phyloP scores from a whole-genome alignment of 2,797 vertebrate species.

The Neosalanx taihuensis region DNA sequence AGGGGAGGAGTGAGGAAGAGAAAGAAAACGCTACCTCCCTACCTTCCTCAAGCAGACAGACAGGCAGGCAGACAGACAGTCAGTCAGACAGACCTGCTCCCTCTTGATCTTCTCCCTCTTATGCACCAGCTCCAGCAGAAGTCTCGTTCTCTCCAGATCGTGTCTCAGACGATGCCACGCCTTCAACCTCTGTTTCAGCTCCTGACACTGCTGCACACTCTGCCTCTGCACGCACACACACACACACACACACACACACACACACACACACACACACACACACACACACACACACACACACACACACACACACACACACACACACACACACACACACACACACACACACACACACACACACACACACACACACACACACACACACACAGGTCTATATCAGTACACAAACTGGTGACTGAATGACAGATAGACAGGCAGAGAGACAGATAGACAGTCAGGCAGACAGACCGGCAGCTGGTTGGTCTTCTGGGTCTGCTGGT shows the following conservation, averaged over 20 bases:
- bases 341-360: slow-evolving; percentile 15
- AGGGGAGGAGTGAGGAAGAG: neutral
- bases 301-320: slow-evolving; percentile 7
- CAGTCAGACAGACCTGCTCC: slow-evolving; percentile 73
- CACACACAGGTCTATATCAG: neutral
- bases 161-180: slow-evolving; percentile 95
- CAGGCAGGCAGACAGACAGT: no score
- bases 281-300: slow-evolving; percentile 6
- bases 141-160: slow-evolving; percentile 89
- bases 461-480: slow-evolving; percentile 73
- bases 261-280: slow-evolving; percentile 9
- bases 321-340: slow-evolving; percentile 14
- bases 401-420: slow-evolving; percentile 33
- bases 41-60: neutral
- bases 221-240: slow-evolving; percentile 73
- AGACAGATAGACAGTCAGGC: slow-evolving; percentile 17
- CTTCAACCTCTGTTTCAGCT: slow-evolving; percentile 92
- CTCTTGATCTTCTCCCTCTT: slow-evolving; percentile 98
- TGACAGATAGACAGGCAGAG: slow-evolving; percentile 75
- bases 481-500: slow-evolving; percentile 87
- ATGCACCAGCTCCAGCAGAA: slow-evolving; percentile 92
- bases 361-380: slow-evolving; percentile 9
- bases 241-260: slow-evolving; percentile 4
- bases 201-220: slow-evolving; percentile 87
- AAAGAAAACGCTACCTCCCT: neutral